A percentile compares a stretch with the other conserved stretches of the same genome.
Conservation (phyloP, 2,797 vertebrate species). For the Cynopterus sphinx region DNA sequence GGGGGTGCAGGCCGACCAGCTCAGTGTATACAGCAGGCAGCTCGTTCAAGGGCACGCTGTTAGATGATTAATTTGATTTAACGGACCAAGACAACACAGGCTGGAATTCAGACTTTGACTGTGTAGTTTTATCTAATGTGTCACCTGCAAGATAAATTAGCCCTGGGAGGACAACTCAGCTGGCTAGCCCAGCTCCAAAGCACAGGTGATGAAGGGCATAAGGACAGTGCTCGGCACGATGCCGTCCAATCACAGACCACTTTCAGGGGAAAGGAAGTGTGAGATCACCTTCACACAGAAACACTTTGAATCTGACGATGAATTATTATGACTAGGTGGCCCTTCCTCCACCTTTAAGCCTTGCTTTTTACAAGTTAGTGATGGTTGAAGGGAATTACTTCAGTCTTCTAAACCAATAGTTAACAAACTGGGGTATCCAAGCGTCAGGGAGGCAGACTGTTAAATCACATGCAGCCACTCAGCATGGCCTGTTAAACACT, state of each 20-base stretch:
- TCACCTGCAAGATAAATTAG: neutral
- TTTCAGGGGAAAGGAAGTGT: neutral
- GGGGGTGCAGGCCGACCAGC: neutral
- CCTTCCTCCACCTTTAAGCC: neutral
- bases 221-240: neutral
- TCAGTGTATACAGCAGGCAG: neutral
- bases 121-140: neutral
- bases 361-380: neutral
- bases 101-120: neutral
- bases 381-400: neutral
- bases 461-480: neutral
- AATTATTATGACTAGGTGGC: neutral
- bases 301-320: neutral
- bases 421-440: neutral
- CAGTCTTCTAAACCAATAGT: neutral
- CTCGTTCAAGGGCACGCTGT: neutral
- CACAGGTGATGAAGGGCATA: neutral
- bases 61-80: neutral
- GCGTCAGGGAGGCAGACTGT: neutral
- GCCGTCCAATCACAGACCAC: neutral
- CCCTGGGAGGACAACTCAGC: neutral
- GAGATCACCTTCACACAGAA: neutral
- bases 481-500: neutral
- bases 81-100: neutral
- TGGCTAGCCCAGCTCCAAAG: neutral